Evolutionary conservation across 2,113 vertebrate species (phyloP).

Genomic region (Pogona vitticeps): DNA sequence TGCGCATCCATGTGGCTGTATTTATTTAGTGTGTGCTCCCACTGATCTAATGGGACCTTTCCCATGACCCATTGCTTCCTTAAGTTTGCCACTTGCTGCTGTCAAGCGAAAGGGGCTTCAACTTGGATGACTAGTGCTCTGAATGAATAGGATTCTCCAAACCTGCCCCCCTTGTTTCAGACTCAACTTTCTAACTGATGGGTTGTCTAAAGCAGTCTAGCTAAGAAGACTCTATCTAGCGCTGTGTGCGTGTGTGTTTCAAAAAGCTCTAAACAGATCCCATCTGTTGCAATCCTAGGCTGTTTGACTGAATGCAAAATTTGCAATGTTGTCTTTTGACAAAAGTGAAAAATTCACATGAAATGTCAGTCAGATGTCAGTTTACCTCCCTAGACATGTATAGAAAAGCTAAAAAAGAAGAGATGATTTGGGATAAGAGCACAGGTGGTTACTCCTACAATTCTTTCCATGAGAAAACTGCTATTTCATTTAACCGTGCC

Average conservation of each 20-base stretch:
- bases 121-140: slow-evolving; percentile 60
- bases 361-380: neutral
- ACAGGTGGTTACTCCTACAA: rapidly evolving
- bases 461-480: neutral
- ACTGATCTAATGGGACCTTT: slow-evolving; percentile 80
- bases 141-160: slow-evolving; percentile 64
- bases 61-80: slow-evolving; percentile 80
- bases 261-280: slow-evolving; percentile 65
- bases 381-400: neutral
- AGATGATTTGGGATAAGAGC: slow-evolving; percentile 2
- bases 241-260: slow-evolving; percentile 21
- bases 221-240: slow-evolving; percentile 53
- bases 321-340: slow-evolving; percentile 40
- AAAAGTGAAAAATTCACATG: slow-evolving; percentile 14
- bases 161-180: slow-evolving; percentile 27
- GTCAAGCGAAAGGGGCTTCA: slow-evolving; percentile 71
- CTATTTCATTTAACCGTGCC: rapidly evolving
- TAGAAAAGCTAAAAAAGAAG: neutral
- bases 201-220: slow-evolving; percentile 64
- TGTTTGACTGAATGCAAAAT: slow-evolving; percentile 62
- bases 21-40: slow-evolving; percentile 80
- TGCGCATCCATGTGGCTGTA: slow-evolving; percentile 76
- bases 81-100: slow-evolving; percentile 78
- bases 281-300: slow-evolving; percentile 71
- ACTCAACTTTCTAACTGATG: slow-evolving; percentile 63